Base-by-base conservation (phyloP, 2,113 vertebrate species). In the Arizona elegans region DNA sequence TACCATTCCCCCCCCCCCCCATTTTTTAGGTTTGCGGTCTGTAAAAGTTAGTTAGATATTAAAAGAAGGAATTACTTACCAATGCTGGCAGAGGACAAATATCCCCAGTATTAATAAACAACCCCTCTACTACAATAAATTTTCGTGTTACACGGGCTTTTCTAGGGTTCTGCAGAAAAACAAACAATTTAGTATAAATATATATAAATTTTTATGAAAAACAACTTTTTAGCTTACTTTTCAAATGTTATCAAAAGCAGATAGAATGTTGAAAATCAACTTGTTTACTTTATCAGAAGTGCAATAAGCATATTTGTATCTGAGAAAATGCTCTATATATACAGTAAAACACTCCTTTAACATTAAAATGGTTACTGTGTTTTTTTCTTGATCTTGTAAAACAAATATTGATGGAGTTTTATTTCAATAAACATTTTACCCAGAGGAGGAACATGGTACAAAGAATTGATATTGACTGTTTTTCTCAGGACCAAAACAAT, bases 81-180 rank as follows among this genome's bases (percentile, higher is more conserved):
- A 99, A 91, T 88, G 99, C 98, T 92, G 99, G 99, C 75, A 99
- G 98, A 93, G 98, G 99, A 95, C 99, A 99, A 91, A 99, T 93
- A 19, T 98, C 98, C 92, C 99, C 98, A 3, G 99, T 99, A 95
- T 99, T 99, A 95, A 99, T 98, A 96, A 99, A 99, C 81, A 99
- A 96, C 19, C 99, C 99, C 96, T 99, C 99, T 4, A 98, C 98
- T 2, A 99, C 96, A 19, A 99, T 99, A 96, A 99, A 99, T 55
- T 98, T 98, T 70, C 99, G 96, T 70, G 98, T 99, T 87, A 99
- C 99, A 95, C 98, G 97, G 56, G 99, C 99, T 96, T 99, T 99
- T 13, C 98, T 98, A 95, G 99, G 99, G 98, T 99, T 99, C 99
- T 97, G 96, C 59, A 94, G 75, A 86, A 56, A 58, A 33, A 58